These are phyloP conservation scores for Dolichomitus sp. DNA, from an alignment of 2,888 invertebrate genomes.

Conservation along the genomic window DNA sequence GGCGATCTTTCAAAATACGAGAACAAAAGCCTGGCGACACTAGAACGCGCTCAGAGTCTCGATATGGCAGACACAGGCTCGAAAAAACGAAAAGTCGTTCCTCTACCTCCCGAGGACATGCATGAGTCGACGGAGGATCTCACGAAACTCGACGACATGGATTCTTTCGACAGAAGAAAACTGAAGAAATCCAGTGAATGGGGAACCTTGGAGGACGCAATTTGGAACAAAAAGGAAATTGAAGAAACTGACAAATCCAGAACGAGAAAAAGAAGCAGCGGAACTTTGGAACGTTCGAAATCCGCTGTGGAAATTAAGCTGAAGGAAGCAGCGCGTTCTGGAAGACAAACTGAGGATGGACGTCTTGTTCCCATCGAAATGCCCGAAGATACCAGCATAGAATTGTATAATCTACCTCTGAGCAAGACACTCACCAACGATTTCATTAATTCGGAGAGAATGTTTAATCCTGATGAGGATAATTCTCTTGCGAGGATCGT, in stretches of 20 bases:
- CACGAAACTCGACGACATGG: slow-evolving; percentile 88
- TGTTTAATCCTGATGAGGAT: slow-evolving; percentile 81
- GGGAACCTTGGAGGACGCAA: slow-evolving; percentile 93
- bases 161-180: slow-evolving; percentile 90
- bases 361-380: slow-evolving; percentile 36
- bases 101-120: slow-evolving; percentile 86
- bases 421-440: slow-evolving; percentile 80
- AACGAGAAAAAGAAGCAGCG: slow-evolving; percentile 80
- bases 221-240: slow-evolving; percentile 87
- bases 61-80: slow-evolving; percentile 90
- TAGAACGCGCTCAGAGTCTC: slow-evolving; percentile 93
- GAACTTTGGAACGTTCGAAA: slow-evolving; percentile 89
- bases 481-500: slow-evolving; percentile 81
- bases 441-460: slow-evolving; percentile 79
- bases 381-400: slow-evolving; percentile 74
- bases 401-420: slow-evolving; percentile 81
- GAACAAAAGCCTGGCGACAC: slow-evolving; percentile 87
- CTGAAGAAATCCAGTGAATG: slow-evolving; percentile 92
- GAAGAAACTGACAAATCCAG: slow-evolving; percentile 80
- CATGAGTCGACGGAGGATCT: slow-evolving; percentile 83
- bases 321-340: slow-evolving; percentile 84
- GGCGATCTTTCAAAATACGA: slow-evolving; percentile 92
- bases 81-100: slow-evolving; percentile 90
- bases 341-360: slow-evolving; percentile 48
- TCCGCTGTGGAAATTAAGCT: slow-evolving; percentile 89